These are phyloP conservation scores for Lethrus apterus DNA, from an alignment of 1,140 invertebrate genomes.

Conservation along the genomic window DNA sequence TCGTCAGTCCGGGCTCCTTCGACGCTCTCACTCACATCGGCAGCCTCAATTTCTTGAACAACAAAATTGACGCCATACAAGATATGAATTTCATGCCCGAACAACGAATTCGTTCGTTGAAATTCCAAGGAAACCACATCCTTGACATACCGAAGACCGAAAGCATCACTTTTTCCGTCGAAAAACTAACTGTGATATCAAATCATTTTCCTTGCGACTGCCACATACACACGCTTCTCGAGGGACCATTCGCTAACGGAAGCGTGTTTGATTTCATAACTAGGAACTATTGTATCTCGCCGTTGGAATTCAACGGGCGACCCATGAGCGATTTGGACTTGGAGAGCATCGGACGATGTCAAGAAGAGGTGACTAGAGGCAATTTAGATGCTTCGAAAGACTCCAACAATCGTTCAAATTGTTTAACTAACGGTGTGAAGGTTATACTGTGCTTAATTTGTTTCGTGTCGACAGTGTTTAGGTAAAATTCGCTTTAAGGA, in stretches of 20 bases:
- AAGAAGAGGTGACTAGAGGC: slow-evolving; percentile 57
- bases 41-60: slow-evolving; percentile 66
- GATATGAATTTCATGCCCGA: slow-evolving; percentile 59
- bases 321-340: slow-evolving; percentile 62
- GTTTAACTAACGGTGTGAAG: slow-evolving; percentile 11
- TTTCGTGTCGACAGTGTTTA: slow-evolving; percentile 15
- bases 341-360: slow-evolving; percentile 57
- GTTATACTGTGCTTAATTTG: slow-evolving; percentile 17
- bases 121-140: slow-evolving; percentile 73
- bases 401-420: slow-evolving; percentile 5
- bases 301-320: slow-evolving; percentile 68
- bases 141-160: slow-evolving; percentile 62
- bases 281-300: slow-evolving; percentile 78
- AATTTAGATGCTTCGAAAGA: slow-evolving; percentile 48
- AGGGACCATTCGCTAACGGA: slow-evolving; percentile 62
- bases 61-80: slow-evolving; percentile 74
- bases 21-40: slow-evolving; percentile 60
- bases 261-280: slow-evolving; percentile 56
- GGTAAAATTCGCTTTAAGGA: slow-evolving; percentile 17
- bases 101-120: slow-evolving; percentile 59
- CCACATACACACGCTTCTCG: slow-evolving; percentile 63
- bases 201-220: slow-evolving; percentile 83
- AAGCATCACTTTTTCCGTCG: slow-evolving; percentile 56
- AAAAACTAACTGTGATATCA: slow-evolving; percentile 56
- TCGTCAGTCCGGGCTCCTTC: slow-evolving; percentile 64